Evolutionary conservation across 2,113 vertebrate species (phyloP), one percentile per base, ranked within the genome.

Genomic region (Xiphorhynchus elegans): DNA sequence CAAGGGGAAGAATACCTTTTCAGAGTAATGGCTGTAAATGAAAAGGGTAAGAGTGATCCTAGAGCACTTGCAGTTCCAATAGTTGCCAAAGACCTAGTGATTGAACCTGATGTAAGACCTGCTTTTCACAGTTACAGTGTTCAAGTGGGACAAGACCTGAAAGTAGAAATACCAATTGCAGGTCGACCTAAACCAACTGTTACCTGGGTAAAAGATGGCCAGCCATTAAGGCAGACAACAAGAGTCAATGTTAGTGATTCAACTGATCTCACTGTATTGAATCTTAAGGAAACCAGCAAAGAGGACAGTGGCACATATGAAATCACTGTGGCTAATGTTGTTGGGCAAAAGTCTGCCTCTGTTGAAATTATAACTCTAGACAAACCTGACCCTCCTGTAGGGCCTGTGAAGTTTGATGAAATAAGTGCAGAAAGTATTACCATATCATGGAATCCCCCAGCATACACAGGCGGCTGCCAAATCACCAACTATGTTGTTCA

Each of bases 401-500:
- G 99, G 50, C 99, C 99, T 94, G 99, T 99, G 88, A 99, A 97
- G 95, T 99, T 99, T 96, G 98, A 99, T 97, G 99, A 99, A 96
- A 96, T 99, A 94, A 99, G 99, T 97, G 99, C 99, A 84, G 98
- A 99, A 97, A 99, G 98, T 94, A 97, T 99, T 84, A 99, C 98
- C 40, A 87, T 99, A 74, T 99, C 99, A 52, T 99, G 99, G 99
- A 98, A 98, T 82, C 99, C 99, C 89, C 99, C 99, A 87, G 96
- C 90, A 17, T 98, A 99, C 83, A 99, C 98, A 87, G 99, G 99
- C 0, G 99, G 99, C 93, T 99, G 99, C 96, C 98, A 99, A 93
- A 99, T 99, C 95, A 99, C 99, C 92, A 99, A 99, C 96, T 99
- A 99, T 63, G 95, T 99, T 96, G 98, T 99, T 90, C 99, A 99